Evolutionary conservation across 30 jellyfish, hydroid and myxozoan species (phyloP).

Genomic region (Aurelia aurita): DNA sequence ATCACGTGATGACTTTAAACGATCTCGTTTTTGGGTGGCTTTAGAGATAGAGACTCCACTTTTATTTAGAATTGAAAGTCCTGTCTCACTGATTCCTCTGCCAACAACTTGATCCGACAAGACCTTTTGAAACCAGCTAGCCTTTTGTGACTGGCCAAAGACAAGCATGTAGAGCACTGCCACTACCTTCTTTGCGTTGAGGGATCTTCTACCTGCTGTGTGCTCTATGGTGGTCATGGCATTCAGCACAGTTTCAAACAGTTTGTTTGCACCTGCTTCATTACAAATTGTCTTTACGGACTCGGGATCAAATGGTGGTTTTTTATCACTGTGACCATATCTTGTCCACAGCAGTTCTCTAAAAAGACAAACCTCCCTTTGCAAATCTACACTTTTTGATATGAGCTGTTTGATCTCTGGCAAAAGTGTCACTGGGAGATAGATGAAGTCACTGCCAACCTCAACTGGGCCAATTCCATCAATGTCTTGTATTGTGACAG

Average conservation of each 20-base stretch:
- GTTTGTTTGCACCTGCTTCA: constrained; percentile 28
- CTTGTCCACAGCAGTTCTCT: constrained; percentile 5
- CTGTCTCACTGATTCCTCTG: constrained; percentile 33
- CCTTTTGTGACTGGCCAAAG: constrained; percentile 42
- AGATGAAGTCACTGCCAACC: constrained; percentile 9
- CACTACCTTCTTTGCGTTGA: constrained; percentile 26
- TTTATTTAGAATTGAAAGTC: constrained; percentile 23
- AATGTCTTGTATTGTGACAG: background rate
- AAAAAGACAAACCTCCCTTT: constrained; percentile 17
- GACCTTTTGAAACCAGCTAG: constrained; percentile 30
- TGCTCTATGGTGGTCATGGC: constrained; percentile 27
- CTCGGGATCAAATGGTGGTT: constrained; percentile 39
- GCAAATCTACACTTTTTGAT: constrained; percentile 2
- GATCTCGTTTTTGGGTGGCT: constrained; percentile 11
- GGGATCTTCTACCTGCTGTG: background rate
- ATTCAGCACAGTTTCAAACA: background rate
- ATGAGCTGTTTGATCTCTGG: background rate
- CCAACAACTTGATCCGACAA: background rate
- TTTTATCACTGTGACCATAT: constrained; percentile 9
- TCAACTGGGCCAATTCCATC: constrained; percentile 33
- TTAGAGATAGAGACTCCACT: constrained; percentile 18
- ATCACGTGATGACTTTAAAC: background rate
- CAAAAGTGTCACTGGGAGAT: constrained; percentile 1
- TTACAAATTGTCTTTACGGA: constrained; percentile 10
- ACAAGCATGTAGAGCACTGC: constrained; percentile 26